Evolutionary conservation across 2,797 vertebrate species (phyloP).

Genomic region (Sebastolobus alascanus): DNA sequence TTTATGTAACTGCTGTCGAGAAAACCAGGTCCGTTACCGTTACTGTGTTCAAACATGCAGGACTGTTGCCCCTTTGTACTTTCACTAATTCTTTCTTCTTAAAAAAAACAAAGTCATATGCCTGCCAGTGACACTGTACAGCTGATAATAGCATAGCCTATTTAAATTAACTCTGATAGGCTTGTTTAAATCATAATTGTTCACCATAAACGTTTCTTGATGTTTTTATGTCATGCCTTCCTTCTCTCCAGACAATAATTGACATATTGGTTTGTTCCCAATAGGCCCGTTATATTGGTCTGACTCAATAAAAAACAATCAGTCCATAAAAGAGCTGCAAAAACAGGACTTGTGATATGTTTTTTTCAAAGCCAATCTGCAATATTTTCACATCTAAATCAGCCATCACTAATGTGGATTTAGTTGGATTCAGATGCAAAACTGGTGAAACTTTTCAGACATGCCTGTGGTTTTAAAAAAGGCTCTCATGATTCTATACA

Average conservation of each 20-base stretch:
- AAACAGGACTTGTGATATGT: background rate
- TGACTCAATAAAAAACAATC: background rate
- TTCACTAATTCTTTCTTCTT: slow-evolving; percentile 45
- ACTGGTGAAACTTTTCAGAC: background rate
- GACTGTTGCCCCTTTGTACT: slow-evolving; percentile 27
- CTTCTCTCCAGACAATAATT: slow-evolving; percentile 15
- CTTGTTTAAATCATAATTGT: slow-evolving; percentile 28
- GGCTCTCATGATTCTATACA: background rate
- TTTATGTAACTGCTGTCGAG: slow-evolving; percentile 43
- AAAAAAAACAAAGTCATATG: slow-evolving; percentile 33
- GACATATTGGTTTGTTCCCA: slow-evolving; percentile 27
- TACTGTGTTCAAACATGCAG: slow-evolving; percentile 45
- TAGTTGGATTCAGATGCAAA: background rate
- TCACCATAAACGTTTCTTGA: slow-evolving; percentile 25
- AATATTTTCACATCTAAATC: slow-evolving; percentile 5
- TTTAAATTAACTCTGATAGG: slow-evolving; percentile 22
- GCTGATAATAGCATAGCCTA: slow-evolving; percentile 23
- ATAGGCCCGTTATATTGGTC: slow-evolving; percentile 7
- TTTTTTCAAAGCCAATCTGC: background rate
- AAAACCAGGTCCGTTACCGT: slow-evolving; percentile 34
- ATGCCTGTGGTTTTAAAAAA: background rate
- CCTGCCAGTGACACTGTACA: slow-evolving; percentile 21
- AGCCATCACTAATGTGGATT: background rate
- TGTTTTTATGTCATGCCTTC: slow-evolving; percentile 20
- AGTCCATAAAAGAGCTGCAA: background rate